Conservation (phyloP, 2,797 vertebrate species). For the Spondyliosoma cantharus region DNA sequence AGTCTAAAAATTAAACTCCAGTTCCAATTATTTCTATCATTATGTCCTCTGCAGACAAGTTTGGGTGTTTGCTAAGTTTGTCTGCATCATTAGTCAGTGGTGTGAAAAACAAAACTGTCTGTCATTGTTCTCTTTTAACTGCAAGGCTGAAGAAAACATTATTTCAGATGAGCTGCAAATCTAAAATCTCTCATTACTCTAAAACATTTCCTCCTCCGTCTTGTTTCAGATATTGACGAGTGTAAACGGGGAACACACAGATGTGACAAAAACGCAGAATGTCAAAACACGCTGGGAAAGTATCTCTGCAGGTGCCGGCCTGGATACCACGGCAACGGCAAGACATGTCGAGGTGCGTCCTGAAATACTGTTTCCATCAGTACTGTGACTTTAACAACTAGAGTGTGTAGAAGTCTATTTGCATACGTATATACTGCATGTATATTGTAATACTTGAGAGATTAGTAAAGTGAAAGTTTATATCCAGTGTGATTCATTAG, state of each 20-base stretch:
- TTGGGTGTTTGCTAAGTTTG: slow-evolving; percentile 71
- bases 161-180: neutral
- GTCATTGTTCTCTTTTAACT: neutral
- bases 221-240: slow-evolving; percentile 86
- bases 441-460: neutral
- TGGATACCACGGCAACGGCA: slow-evolving; percentile 70
- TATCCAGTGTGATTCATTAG: neutral
- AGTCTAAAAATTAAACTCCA: neutral
- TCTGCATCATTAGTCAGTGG: slow-evolving; percentile 30
- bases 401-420: neutral
- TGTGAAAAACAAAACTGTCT: slow-evolving; percentile 43
- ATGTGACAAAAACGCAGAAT: slow-evolving; percentile 83
- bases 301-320: slow-evolving; percentile 80
- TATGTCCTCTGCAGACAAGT: slow-evolving; percentile 73
- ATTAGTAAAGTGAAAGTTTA: neutral
- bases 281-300: slow-evolving; percentile 82
- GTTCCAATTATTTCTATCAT: neutral
- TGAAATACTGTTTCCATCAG: accelerated
- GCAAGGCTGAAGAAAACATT: neutral
- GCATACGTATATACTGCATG: too few species aligned
- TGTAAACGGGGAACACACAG: slow-evolving; percentile 77
- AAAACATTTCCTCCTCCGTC: neutral
- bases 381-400: neutral
- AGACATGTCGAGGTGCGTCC: slow-evolving; percentile 78
- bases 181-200: neutral